Evolutionary conservation across 2,797 vertebrate species (phyloP).

Genomic region (Hippocampus kuda): DNA sequence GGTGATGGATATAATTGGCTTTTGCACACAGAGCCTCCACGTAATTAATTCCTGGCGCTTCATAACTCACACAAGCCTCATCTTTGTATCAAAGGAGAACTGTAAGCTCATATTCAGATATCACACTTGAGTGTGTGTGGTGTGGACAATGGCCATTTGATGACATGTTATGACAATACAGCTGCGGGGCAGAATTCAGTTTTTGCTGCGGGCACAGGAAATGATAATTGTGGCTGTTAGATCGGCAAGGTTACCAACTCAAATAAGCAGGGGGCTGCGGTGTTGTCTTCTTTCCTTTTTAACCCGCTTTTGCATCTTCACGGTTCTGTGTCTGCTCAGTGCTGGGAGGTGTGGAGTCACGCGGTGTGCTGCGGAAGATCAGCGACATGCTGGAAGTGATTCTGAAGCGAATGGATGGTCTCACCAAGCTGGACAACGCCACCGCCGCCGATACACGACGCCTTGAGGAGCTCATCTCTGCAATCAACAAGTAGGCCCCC

Average conservation of each 20-base stretch:
- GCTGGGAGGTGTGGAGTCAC: slow-evolving; percentile 78
- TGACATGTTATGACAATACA: slow-evolving; percentile 22
- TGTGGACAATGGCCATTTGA: slow-evolving; percentile 28
- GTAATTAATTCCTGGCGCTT: slow-evolving; percentile 6
- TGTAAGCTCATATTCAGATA: slow-evolving; percentile 31
- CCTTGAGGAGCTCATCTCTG: slow-evolving; percentile 66
- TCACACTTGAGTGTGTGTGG: slow-evolving; percentile 29
- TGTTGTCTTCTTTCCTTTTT: slow-evolving; percentile 6
- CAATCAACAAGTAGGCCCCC: slow-evolving; percentile 67
- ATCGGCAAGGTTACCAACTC: neutral
- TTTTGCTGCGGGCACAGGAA: slow-evolving; percentile 19
- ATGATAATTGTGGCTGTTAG: slow-evolving; percentile 4
- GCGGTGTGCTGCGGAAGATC: slow-evolving; percentile 83
- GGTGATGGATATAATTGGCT: slow-evolving; percentile 6
- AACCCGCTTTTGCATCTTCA: slow-evolving; percentile 3
- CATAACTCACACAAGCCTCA: slow-evolving; percentile 14
- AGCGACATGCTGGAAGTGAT: slow-evolving; percentile 90
- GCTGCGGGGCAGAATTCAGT: slow-evolving; percentile 2
- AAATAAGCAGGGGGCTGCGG: neutral
- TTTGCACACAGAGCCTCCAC: neutral
- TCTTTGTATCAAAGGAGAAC: slow-evolving; percentile 33
- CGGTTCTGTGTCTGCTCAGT: slow-evolving; percentile 59
- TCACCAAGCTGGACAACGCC: slow-evolving; percentile 81
- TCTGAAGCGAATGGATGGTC: slow-evolving; percentile 80
- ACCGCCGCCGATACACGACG: slow-evolving; percentile 71